Evolutionary conservation across 1,140 invertebrate species (phyloP), one percentile per base, ranked within the genome.

Genomic region (Hydropsyche tenuis): DNA sequence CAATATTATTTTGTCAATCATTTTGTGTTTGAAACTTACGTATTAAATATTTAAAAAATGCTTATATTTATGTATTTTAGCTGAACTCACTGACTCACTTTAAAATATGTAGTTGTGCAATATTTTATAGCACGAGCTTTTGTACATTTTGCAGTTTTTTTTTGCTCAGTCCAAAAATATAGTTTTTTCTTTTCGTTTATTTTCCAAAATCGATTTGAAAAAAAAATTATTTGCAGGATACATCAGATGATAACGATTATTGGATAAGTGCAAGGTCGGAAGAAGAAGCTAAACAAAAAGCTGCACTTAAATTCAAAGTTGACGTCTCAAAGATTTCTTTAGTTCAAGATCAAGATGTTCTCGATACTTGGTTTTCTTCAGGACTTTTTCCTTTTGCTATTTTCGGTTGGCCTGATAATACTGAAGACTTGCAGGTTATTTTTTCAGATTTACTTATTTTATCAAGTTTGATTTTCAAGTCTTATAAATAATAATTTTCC

Each of bases 331-430:
- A 93, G 74, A 89, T 99, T 73, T 85, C 81, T 20, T 84, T 96
- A 0, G 82, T 86, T 56, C 92, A 94, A 84, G 98, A 99, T 85
- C 91, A 94, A 46, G 98, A 99, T 89, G 98, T 99, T 0, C 84
- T 99, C 62, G 98, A 99, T 81, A 99, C 98, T 0, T 99, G 98
- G 98, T 99, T 99, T 84, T 99, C 97, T 14, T 98, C 98, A 0
- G 96, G 90, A 1, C 85, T 99, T 0, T 99, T 99, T 83, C 96
- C 98, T 1, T 99, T 99, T 82, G 95, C 96, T 0, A 90, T 98
- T 42, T 96, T 99, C 81, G 98, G 97, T 9, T 99, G 98, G 98
- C 98, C 98, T 0, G 92, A 99, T 72, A 80, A 96, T 78, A 90
- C 88, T 2, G 86, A 87, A 7, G 89, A 90, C 76, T 71, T 88